These are phyloP conservation scores for Plutomurus gul DNA, from an alignment of 1,140 invertebrate genomes.

Conservation along the genomic window DNA sequence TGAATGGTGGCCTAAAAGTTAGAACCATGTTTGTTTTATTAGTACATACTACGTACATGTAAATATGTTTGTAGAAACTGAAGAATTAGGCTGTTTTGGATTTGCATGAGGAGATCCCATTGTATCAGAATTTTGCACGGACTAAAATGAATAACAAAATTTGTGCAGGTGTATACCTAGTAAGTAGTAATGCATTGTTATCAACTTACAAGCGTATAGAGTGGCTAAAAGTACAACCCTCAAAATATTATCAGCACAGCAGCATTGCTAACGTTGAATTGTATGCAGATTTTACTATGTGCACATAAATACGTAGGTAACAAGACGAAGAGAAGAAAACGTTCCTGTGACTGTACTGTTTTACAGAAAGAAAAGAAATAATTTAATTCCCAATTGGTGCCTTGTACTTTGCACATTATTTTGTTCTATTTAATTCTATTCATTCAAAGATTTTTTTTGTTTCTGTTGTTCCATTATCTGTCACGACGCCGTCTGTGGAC, in stretches of 20 bases:
- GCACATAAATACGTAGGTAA: no score
- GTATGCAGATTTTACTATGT: no score
- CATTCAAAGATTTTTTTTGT: conserved; percentile 11
- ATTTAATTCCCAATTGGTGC: conserved; percentile 17
- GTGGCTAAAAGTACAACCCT: no score
- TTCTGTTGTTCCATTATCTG: neutral
- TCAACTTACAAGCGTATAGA: no score
- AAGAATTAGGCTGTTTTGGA: conserved; percentile 11
- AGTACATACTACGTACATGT: no score
- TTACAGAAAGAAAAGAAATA: neutral
- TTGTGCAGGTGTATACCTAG: no score
- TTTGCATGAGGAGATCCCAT: neutral
- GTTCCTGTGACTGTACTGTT: neutral
- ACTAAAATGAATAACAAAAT: neutral
- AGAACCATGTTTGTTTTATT: no score
- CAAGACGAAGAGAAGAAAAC: no score
- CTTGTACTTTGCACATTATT: neutral
- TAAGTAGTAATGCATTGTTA: no score
- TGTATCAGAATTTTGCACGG: conserved; percentile 8
- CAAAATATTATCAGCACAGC: no score
- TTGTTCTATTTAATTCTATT: conserved; percentile 14
- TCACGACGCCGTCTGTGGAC: neutral
- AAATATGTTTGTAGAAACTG: neutral
- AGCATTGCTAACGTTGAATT: no score
- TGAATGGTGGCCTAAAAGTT: no score